Conservation (phyloP, 2,113 vertebrate genomes). For the Setophaga petechia region DNA sequence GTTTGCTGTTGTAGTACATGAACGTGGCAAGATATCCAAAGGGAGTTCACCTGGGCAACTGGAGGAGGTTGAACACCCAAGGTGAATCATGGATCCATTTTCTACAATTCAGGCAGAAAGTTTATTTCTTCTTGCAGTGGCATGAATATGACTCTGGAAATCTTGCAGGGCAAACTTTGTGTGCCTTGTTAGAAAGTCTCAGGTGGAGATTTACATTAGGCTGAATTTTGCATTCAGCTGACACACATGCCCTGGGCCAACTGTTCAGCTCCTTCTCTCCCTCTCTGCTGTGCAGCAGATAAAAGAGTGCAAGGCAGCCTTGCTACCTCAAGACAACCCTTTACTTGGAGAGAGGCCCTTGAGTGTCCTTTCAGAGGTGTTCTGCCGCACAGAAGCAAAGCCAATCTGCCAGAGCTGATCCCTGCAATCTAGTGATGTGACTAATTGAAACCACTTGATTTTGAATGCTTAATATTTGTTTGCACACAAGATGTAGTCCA, state of each 20-base stretch:
- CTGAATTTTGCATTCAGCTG: neutral
- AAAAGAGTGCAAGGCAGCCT: neutral
- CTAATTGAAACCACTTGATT: constrained; percentile 55
- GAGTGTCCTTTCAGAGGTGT: neutral
- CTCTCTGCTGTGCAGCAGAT: neutral
- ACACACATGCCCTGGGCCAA: neutral
- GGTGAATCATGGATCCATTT: neutral
- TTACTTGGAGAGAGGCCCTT: neutral
- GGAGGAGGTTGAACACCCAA: neutral
- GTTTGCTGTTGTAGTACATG: neutral
- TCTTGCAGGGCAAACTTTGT: accelerated
- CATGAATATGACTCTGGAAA: neutral
- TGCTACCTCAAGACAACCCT: neutral
- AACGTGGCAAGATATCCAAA: neutral
- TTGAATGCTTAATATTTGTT: constrained; percentile 50
- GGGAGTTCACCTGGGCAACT: neutral
- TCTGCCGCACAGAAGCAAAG: neutral
- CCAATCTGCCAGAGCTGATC: neutral
- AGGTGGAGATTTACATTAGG: neutral
- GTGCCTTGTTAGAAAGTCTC: neutral
- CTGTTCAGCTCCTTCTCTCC: neutral
- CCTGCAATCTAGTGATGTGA: neutral
- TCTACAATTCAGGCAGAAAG: neutral
- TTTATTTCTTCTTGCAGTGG: neutral
- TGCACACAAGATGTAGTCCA: constrained; percentile 49